A percentile compares a stretch with the other conserved stretches of the same genome.
These are phyloP conservation scores for Epistrophe grossulariae DNA, from an alignment of 2,888 invertebrate species.

Conservation along the genomic window DNA sequence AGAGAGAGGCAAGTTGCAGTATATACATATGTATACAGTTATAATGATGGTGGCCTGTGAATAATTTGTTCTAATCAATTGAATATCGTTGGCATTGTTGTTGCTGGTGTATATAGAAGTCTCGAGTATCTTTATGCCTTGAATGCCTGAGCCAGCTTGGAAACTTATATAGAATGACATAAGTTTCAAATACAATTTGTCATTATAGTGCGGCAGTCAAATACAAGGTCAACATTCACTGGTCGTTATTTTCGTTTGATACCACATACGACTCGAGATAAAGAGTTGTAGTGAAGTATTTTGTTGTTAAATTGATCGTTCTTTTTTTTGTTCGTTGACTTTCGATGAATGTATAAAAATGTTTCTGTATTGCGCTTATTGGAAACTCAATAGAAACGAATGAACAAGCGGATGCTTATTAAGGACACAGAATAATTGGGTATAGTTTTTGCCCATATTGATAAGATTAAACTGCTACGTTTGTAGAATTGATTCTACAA, in stretches of 20 bases:
- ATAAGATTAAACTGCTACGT: background rate
- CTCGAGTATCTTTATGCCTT: background rate
- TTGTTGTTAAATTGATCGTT: slow-evolving; percentile 12
- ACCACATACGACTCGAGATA: slow-evolving; percentile 34
- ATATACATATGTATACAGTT: background rate
- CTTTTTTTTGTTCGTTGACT: slow-evolving; percentile 29
- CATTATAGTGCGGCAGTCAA: slow-evolving; percentile 48
- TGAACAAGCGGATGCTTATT: slow-evolving; percentile 42
- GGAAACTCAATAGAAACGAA: background rate
- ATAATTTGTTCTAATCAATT: slow-evolving; percentile 71
- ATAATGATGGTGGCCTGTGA: slow-evolving; percentile 37
- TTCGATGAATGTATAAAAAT: slow-evolving; percentile 5
- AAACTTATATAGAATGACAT: slow-evolving; percentile 63
- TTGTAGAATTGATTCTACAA: background rate
- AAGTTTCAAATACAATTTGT: slow-evolving; percentile 68
- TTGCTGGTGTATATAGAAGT: background rate
- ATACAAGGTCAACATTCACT: slow-evolving; percentile 60
- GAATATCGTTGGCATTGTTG: slow-evolving; percentile 54
- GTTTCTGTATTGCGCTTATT: background rate
- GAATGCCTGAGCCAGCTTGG: background rate
- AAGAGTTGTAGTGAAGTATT: slow-evolving; percentile 49
- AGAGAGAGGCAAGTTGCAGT: slow-evolving; percentile 29
- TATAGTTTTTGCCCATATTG: background rate
- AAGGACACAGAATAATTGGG: slow-evolving; percentile 1
- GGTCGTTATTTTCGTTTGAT: slow-evolving; percentile 20